Evolutionary conservation across 2,888 invertebrate species (phyloP), one percentile per base, ranked within the genome.

Genomic region (Dugesia japonica): DNA sequence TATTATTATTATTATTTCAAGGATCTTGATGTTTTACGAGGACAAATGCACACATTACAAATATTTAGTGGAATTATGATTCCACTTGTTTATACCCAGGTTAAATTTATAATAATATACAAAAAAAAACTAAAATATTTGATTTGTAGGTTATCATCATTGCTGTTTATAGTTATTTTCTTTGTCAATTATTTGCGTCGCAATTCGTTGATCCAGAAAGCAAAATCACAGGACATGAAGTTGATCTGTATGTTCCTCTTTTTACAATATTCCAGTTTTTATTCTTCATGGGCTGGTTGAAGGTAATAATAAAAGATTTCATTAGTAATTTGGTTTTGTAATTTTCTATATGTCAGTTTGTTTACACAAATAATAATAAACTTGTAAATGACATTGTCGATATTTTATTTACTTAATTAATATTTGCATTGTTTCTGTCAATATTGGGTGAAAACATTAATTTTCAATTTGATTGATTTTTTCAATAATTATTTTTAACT

Each of bases 161-260:
- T 73, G 76, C 76, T 1, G 76, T 76, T 26, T 76, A 76, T 26
- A 75, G 31, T 26, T 76, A 74, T 27, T 76, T 76, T 26, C 75
- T 76, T 20, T 75, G 72, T 20, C 76, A 76, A 26, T 15, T 76
- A 13, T 76, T 76, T 38, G 75, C 74, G 13, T 31, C 72, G 15
- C 76, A 76, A 75, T 76, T 76, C 27, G 76, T 76, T 7, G 75
- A 76, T 38, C 73, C 76, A 0, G 28, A 73, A 33, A 28, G 26
- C 17, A 74, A 74, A n/a, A 74, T 74, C 71, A 31, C 28, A 1
- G 74, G 74, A 1, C 74, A 42, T 20, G 83, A 84, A 1, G 89
- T 92, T 81, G 92, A 92, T 83, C 88, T 92, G 81, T 93, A 90
- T 84, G 90, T 94, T 81, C 94, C 94, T 0, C 87, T 93, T 78